Evolutionary conservation across 2,797 vertebrate species (phyloP).

Genomic region (Macroramphosus scolopax): DNA sequence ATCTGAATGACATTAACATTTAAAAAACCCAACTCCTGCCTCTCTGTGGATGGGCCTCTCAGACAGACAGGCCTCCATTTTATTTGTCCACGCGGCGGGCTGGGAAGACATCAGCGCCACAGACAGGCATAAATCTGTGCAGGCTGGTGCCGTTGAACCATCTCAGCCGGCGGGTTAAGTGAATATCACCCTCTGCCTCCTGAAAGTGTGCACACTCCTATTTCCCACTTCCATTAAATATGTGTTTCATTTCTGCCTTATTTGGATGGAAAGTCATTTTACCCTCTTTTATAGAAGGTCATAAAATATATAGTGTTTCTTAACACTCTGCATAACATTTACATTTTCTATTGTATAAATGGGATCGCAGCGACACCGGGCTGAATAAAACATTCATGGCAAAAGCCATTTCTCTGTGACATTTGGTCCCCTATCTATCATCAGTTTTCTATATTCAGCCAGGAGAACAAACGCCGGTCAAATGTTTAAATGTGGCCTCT

Average conservation of each 20-base stretch:
- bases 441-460: slow-evolving; percentile 72
- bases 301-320: slow-evolving; percentile 76
- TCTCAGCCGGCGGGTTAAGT: slow-evolving; percentile 63
- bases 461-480: slow-evolving; percentile 75
- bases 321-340: slow-evolving; percentile 75
- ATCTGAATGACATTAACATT: slow-evolving; percentile 77
- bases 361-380: slow-evolving; percentile 62
- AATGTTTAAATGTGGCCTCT: slow-evolving; percentile 78
- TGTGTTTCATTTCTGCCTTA: slow-evolving; percentile 70
- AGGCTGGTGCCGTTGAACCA: slow-evolving; percentile 38
- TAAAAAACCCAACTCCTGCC: slow-evolving; percentile 41
- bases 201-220: slow-evolving; percentile 39
- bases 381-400: slow-evolving; percentile 79
- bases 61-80: slow-evolving; percentile 53
- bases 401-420: slow-evolving; percentile 79
- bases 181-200: slow-evolving; percentile 65
- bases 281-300: slow-evolving; percentile 76
- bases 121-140: slow-evolving; percentile 62
- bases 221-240: slow-evolving; percentile 65
- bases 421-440: slow-evolving; percentile 81
- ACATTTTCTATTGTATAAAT: slow-evolving; percentile 79
- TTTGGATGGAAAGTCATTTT: slow-evolving; percentile 74
- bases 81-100: slow-evolving; percentile 46
- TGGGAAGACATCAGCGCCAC: slow-evolving; percentile 14
- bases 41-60: slow-evolving; percentile 32